Evolutionary conservation across 2,113 vertebrate genomes (phyloP).

Genomic region (Microcebus lehilahytsara): DNA sequence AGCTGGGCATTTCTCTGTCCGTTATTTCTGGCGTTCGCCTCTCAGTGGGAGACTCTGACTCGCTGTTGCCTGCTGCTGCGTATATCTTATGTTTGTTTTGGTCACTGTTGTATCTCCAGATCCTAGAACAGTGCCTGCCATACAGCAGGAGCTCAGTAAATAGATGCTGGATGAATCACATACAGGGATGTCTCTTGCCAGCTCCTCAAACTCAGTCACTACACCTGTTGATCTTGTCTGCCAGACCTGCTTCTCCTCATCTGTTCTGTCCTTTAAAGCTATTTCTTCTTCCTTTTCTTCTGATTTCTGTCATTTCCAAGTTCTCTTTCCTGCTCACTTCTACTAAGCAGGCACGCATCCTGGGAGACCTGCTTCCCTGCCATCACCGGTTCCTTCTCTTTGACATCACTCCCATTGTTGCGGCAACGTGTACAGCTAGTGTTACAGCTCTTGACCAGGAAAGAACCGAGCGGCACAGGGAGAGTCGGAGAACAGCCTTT

Average conservation of each 20-base stretch:
- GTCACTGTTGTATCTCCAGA: neutral
- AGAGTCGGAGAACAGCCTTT: too few species aligned
- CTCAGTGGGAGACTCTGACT: neutral
- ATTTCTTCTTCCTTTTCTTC: neutral
- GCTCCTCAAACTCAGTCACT: neutral
- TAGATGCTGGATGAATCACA: neutral
- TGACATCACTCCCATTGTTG: too few species aligned
- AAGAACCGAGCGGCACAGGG: too few species aligned
- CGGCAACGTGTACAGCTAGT: too few species aligned
- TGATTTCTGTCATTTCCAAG: neutral
- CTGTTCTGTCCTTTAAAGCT: neutral
- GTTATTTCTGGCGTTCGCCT: neutral
- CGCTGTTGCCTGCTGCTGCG: neutral
- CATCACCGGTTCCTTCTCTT: rapidly evolving
- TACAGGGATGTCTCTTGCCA: too few species aligned
- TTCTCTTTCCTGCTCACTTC: neutral
- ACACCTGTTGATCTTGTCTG: neutral
- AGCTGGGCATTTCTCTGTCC: neutral
- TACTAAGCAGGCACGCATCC: neutral
- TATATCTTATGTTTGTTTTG: neutral
- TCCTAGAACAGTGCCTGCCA: neutral
- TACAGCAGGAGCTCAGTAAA: neutral
- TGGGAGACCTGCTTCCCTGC: neutral
- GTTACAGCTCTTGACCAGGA: too few species aligned
- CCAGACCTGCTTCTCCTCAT: neutral